phyloP scores from a whole-genome alignment of 2,888 invertebrate genomes.

The Sarcophaga caerulescens region DNA sequence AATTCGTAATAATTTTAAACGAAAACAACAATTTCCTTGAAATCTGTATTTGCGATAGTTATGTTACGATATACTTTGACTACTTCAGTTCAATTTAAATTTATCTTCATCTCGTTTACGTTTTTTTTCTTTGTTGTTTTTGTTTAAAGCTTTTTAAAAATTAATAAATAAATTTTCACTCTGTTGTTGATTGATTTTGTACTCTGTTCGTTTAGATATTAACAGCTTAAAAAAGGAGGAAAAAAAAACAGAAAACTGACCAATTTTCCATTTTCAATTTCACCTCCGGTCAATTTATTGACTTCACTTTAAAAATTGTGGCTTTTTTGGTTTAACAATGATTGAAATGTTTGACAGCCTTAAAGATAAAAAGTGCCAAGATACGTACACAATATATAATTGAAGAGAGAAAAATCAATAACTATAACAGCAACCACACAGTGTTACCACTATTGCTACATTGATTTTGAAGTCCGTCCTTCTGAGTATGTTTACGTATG shows the following conservation, averaged over 20 bases:
- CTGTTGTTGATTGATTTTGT: slow-evolving; percentile 7
- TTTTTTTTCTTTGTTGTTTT: background rate
- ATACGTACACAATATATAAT: background rate
- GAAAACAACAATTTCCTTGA: slow-evolving; percentile 12
- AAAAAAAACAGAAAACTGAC: slow-evolving; percentile 32
- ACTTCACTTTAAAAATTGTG: slow-evolving; percentile 54
- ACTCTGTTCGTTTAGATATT: slow-evolving; percentile 5
- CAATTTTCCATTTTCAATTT: slow-evolving; percentile 66
- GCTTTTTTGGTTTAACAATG: slow-evolving; percentile 37
- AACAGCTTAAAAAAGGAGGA: slow-evolving; percentile 9
- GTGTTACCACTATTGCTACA: background rate
- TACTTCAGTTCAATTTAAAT: slow-evolving; percentile 22
- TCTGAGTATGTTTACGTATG: too few species aligned
- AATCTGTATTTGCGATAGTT: slow-evolving; percentile 18
- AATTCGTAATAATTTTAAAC: slow-evolving; percentile 14
- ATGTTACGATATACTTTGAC: background rate
- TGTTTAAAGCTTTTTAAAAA: slow-evolving; percentile 5
- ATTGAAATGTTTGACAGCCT: slow-evolving; percentile 66
- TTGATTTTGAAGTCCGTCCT: slow-evolving; percentile 5
- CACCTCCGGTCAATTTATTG: slow-evolving; percentile 68
- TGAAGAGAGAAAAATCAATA: slow-evolving; percentile 14
- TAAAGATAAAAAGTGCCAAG: slow-evolving; percentile 47
- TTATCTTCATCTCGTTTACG: slow-evolving; percentile 24
- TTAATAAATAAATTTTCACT: slow-evolving; percentile 56
- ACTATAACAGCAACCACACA: slow-evolving; percentile 5